Base-by-base conservation (phyloP, 1,140 invertebrate genomes). In the Daktulosphaira vitifoliae region DNA sequence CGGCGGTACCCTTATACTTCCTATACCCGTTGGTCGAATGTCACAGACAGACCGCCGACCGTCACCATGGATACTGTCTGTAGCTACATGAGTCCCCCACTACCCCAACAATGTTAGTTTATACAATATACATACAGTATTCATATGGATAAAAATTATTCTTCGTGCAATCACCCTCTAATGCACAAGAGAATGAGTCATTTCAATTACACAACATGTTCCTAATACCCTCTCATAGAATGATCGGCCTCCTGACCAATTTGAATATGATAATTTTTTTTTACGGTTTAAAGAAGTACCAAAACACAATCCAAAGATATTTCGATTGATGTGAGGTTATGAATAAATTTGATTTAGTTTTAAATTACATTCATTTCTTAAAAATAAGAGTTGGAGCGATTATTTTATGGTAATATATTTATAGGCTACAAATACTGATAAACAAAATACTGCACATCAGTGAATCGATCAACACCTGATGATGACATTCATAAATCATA, bases 1-100 rank as follows among this genome's bases (percentile, higher is more conserved):
- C 39, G 54, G 39, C 23, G 39, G 39, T 59, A 42, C 54, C 54
- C 54, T 46, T 13, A 6, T n/a, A 56, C 37, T 59, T 59, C 26
- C 42, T 42, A 59, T 44, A 59, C 54, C 42, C 23, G 29, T 5
- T 33, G 29, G 29, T 11, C 29, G 54, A 29, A 59, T 26, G 54
- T 44, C 54, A 59, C 54, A 46, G 54, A 59, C 54, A 59, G 54
- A 59, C 39, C n/a, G n/a, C n/a, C n/a, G 5, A 44, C 25, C 9
- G 54, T 59, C 54, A n/a, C 39, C 54, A 59, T 59, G 54, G 54
- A 25, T 42, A 59, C 54, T 25, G 54, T 59, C 23, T 44, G 54
- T 38, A 9, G 42, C 20, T 44, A 23, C 54, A n/a, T n/a, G 20
- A 25, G 11, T 33, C 29, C 29, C 29, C n/a, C n/a, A 39, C 52